Evolutionary conservation across 2,797 vertebrate species (phyloP).

Genomic region (Loris lydekkerianus): DNA sequence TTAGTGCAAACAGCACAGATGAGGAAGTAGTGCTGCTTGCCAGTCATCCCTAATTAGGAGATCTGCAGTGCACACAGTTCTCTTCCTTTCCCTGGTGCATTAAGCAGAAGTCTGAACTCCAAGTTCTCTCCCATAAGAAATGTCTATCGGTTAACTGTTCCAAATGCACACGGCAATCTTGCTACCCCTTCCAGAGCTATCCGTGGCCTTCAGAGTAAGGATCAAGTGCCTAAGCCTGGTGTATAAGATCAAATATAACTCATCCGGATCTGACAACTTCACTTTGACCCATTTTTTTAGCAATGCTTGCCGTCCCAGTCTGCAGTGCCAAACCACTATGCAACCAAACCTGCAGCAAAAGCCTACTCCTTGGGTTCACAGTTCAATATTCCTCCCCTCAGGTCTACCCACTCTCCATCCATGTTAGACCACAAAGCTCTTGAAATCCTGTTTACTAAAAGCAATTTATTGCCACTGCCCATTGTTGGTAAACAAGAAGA

Average conservation of each 20-base stretch:
- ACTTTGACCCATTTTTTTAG: slow-evolving; percentile 22
- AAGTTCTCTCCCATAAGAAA: slow-evolving; percentile 62
- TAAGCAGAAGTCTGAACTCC: slow-evolving; percentile 66
- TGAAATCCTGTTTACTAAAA: slow-evolving; percentile 37
- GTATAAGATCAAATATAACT: slow-evolving; percentile 4
- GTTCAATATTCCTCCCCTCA: background rate
- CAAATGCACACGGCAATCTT: background rate
- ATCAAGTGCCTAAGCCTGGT: background rate
- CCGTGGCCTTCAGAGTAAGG: background rate
- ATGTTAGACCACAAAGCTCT: slow-evolving; percentile 38
- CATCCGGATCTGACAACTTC: slow-evolving; percentile 31
- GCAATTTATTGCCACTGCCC: background rate
- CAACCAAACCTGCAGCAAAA: slow-evolving; percentile 15
- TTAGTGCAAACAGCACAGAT: slow-evolving; percentile 62
- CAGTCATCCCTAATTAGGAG: background rate
- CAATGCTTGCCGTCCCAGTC: slow-evolving; percentile 8
- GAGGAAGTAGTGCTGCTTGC: slow-evolving; percentile 46
- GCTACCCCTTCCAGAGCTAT: slow-evolving; percentile 43
- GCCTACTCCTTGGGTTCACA: background rate
- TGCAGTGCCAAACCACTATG: background rate
- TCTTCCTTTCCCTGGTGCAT: slow-evolving; percentile 39
- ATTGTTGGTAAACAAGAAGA: slow-evolving; percentile 53
- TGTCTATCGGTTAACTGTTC: background rate
- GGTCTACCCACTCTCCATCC: slow-evolving; percentile 17
- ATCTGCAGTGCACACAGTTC: slow-evolving; percentile 30